Evolutionary conservation across 2,888 invertebrate species (phyloP).

Genomic region (Pollenia amentaria): DNA sequence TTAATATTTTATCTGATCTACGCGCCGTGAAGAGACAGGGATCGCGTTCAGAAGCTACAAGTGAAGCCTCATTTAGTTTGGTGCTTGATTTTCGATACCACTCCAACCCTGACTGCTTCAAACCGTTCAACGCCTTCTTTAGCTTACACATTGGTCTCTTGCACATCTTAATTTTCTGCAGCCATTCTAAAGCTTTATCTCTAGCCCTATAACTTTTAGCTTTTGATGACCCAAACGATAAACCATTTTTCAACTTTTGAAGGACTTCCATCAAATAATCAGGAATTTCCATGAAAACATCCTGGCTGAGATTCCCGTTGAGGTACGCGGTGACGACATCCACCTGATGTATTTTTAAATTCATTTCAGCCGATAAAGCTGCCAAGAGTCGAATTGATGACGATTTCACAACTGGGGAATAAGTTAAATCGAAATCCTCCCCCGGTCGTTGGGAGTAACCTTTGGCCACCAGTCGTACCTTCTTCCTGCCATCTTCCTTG

Average conservation of each 20-base stretch:
- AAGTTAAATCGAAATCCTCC: not conserved
- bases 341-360: too few species aligned
- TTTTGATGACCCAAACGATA: conserved; percentile 14
- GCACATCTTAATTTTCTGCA: not conserved
- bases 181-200: not conserved
- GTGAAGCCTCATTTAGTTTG: too few species aligned
- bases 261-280: conserved; percentile 54
- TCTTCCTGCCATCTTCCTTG: conserved; percentile 34
- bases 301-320: conserved; percentile 59
- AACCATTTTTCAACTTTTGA: conserved; percentile 43
- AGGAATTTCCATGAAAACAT: conserved; percentile 64
- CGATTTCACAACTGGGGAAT: conserved; percentile 19
- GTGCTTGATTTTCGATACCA: too few species aligned
- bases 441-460: not conserved
- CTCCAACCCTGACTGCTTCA: too few species aligned
- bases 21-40: too few species aligned
- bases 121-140: too few species aligned
- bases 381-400: conserved; percentile 33
- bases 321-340: conserved; percentile 37
- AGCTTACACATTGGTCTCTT: too few species aligned
- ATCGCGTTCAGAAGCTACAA: too few species aligned
- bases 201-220: too few species aligned
- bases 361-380: conserved; percentile 52
- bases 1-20: too few species aligned
- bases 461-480: too few species aligned